Evolutionary conservation across 2,113 vertebrate genomes (phyloP).

Genomic region (Odocoileus virginianus): DNA sequence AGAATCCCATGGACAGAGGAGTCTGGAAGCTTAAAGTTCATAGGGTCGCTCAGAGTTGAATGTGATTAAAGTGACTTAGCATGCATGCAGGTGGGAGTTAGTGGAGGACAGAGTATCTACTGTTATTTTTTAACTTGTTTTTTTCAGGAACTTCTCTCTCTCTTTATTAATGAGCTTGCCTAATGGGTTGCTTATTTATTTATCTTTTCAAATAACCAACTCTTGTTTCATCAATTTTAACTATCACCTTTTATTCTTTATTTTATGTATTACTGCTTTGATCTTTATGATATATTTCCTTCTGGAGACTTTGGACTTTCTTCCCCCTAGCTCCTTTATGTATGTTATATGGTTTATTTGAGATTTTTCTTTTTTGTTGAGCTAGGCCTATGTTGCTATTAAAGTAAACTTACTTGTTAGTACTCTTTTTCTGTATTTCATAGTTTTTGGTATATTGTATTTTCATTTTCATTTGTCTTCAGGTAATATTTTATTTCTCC

Average conservation of each 20-base stretch:
- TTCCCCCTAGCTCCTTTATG: background rate
- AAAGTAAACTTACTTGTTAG: background rate
- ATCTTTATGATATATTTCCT: background rate
- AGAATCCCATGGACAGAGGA: background rate
- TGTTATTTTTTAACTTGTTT: background rate
- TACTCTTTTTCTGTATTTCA: background rate
- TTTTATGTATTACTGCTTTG: background rate
- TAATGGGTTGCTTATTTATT: background rate
- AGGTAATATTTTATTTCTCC: background rate
- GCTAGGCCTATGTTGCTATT: background rate
- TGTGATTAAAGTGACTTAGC: background rate
- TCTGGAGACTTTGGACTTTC: background rate
- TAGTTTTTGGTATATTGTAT: background rate
- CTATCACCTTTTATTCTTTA: background rate
- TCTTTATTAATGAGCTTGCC: background rate
- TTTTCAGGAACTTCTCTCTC: background rate
- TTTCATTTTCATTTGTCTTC: background rate
- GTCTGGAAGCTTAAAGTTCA: background rate
- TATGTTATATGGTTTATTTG: background rate
- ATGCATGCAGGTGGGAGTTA: background rate
- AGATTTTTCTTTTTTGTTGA: background rate
- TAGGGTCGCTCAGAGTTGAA: background rate
- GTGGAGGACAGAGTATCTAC: background rate
- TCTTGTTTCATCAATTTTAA: background rate
- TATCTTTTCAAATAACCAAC: background rate